Conservation (phyloP, 2,797 vertebrate genomes). For the Chelon labrosus region DNA sequence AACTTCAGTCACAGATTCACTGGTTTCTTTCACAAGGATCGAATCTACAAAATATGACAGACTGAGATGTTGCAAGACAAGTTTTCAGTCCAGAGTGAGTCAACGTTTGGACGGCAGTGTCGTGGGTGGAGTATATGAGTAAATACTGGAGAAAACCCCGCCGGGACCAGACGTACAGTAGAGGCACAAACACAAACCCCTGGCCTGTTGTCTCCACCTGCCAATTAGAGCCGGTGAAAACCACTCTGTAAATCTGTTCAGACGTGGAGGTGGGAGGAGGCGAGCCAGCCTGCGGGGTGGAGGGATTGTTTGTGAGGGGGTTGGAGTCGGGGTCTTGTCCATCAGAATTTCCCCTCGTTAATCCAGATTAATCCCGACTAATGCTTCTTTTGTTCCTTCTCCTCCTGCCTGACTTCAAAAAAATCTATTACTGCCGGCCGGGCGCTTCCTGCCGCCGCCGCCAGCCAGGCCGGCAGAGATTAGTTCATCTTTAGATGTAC, state of each 20-base stretch:
- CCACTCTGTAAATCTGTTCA: constrained; percentile 6
- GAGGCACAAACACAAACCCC: neutral
- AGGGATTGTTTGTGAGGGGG: constrained; percentile 1
- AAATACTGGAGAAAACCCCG: neutral
- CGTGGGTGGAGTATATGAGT: too few relatives aligned
- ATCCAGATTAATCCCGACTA: constrained; percentile 70
- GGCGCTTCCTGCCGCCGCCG: neutral
- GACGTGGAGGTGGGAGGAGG: neutral
- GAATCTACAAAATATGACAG: neutral
- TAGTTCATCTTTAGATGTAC: constrained; percentile 14
- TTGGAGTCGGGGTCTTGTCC: constrained; percentile 37
- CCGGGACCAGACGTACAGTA: too few relatives aligned
- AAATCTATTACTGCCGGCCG: constrained; percentile 65
- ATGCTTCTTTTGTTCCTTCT: constrained; percentile 70
- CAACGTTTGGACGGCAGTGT: neutral
- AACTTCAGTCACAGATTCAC: neutral
- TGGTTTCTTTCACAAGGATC: neutral
- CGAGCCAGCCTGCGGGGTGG: neutral
- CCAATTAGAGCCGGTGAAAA: constrained; percentile 1
- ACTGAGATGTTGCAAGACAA: constrained; percentile 4
- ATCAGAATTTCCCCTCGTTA: constrained; percentile 65
- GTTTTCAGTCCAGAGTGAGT: constrained; percentile 12
- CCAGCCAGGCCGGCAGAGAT: constrained; percentile 12
- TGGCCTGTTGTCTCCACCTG: constrained; percentile 24
- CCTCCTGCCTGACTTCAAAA: constrained; percentile 60